Conservation (phyloP, 2,888 invertebrate genomes). For the Gastracanthus pulcherrimus region DNA sequence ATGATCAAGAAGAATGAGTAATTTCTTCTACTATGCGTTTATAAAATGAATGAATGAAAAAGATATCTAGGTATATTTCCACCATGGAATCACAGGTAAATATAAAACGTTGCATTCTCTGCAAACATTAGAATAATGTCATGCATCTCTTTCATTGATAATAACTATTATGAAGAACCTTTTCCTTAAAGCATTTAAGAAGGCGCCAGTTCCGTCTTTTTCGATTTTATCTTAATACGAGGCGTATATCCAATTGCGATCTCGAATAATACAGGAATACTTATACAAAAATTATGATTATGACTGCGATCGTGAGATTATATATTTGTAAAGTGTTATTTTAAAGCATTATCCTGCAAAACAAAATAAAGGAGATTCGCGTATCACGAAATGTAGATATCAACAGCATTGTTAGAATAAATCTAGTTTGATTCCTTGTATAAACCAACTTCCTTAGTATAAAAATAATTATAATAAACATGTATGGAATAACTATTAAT, state of each 20-base stretch:
- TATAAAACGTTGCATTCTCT: neutral
- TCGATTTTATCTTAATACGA: neutral
- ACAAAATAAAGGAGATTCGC: neutral
- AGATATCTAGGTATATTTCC: too few relatives aligned
- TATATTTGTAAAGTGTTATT: neutral
- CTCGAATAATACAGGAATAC: neutral
- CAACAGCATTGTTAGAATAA: too few relatives aligned
- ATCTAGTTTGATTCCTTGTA: too few relatives aligned
- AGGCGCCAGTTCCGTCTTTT: conserved; percentile 12
- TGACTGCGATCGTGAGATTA: neutral
- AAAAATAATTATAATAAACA: too few relatives aligned
- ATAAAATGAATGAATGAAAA: too few relatives aligned
- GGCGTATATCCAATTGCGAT: conserved; percentile 9
- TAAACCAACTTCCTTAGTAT: too few relatives aligned
- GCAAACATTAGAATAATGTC: neutral
- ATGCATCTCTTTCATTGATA: neutral
- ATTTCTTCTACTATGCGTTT: too few relatives aligned
- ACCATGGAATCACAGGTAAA: neutral
- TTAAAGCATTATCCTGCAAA: neutral
- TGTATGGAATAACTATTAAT: neutral
- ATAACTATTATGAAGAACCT: neutral
- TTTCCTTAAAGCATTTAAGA: neutral
- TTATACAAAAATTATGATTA: neutral
- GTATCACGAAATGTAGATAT: neutral
- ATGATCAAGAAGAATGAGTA: too few relatives aligned